Conservation (phyloP, 92 coral and sea anemone genomes). For the Diadumene lineata region DNA sequence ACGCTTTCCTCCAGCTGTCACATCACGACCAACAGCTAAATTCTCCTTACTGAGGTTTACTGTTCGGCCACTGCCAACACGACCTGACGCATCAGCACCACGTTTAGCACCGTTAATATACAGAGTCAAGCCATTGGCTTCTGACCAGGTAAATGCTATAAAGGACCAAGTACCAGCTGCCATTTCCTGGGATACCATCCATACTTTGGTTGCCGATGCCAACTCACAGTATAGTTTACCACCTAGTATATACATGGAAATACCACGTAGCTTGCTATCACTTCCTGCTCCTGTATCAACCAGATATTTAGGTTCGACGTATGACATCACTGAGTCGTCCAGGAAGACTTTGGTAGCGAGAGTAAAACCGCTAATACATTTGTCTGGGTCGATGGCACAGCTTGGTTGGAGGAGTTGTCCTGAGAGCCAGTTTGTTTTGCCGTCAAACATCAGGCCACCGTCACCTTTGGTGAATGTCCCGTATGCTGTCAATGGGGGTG, state of each 20-base stretch:
- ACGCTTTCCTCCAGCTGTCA: constrained; percentile 38
- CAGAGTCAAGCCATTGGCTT: constrained; percentile 66
- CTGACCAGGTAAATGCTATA: constrained; percentile 73
- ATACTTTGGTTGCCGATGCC: constrained; percentile 57
- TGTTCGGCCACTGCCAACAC: constrained; percentile 40
- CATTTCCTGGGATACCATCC: constrained; percentile 68
- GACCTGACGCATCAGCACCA: constrained; percentile 51
- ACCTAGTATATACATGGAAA: constrained; percentile 66
- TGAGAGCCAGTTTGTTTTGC: constrained; percentile 61
- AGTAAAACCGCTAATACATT: constrained; percentile 73
- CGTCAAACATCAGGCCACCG: constrained; percentile 77
- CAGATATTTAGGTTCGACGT: constrained; percentile 62
- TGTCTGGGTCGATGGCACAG: constrained; percentile 71
- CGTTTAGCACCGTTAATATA: constrained; percentile 52
- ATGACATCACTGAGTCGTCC: constrained; percentile 43
- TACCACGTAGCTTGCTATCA: constrained; percentile 58
- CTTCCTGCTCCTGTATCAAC: constrained; percentile 89
- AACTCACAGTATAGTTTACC: constrained; percentile 73
- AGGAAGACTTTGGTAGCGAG: constrained; percentile 73
- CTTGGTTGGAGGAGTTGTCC: constrained; percentile 49
- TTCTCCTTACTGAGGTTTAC: constrained; percentile 57
- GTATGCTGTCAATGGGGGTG: constrained; percentile 45
- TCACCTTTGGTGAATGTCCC: constrained; percentile 36
- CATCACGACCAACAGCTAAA: constrained; percentile 78
- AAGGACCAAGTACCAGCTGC: constrained; percentile 57